Evolutionary conservation across 2,797 vertebrate species (phyloP).

Genomic region (Oreonectes daqikongensis): DNA sequence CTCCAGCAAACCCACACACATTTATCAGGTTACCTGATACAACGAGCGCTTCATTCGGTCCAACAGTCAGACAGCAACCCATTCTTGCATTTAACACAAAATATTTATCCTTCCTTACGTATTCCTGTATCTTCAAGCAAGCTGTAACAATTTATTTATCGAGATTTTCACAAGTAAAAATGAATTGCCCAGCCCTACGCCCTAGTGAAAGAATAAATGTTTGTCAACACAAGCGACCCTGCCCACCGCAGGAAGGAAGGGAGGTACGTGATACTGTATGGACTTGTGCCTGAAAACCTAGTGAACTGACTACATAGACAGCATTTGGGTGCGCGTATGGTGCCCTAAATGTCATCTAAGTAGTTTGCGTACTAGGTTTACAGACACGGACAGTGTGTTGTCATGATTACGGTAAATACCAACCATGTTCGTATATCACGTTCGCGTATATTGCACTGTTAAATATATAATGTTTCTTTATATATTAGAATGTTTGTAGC

Average conservation of each 20-base stretch:
- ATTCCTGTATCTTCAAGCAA: background rate
- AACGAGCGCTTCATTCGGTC: slow-evolving; percentile 92
- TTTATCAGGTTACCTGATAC: slow-evolving; percentile 83
- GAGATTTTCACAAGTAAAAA: background rate
- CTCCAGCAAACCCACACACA: slow-evolving; percentile 8
- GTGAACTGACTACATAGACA: background rate
- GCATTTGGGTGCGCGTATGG: background rate
- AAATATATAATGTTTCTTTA: background rate
- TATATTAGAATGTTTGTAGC: background rate
- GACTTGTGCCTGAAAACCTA: background rate
- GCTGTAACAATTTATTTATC: slow-evolving; percentile 2
- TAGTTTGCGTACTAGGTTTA: background rate
- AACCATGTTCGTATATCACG: background rate
- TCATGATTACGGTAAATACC: slow-evolving; percentile 28
- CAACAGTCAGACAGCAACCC: slow-evolving; percentile 91
- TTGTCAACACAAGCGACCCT: slow-evolving; percentile 47
- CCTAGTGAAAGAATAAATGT: slow-evolving; percentile 31
- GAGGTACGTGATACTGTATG: background rate
- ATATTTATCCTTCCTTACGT: background rate
- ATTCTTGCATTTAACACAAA: slow-evolving; percentile 64
- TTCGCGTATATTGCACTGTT: background rate
- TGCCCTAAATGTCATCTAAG: background rate
- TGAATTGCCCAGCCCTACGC: background rate
- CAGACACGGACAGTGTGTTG: background rate
- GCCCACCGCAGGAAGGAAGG: slow-evolving; percentile 31